A percentile compares a stretch with the other conserved stretches of the same genome.
Evolutionary conservation across 2,888 invertebrate genomes (phyloP).

Genomic region (Priapulus caudatus): DNA sequence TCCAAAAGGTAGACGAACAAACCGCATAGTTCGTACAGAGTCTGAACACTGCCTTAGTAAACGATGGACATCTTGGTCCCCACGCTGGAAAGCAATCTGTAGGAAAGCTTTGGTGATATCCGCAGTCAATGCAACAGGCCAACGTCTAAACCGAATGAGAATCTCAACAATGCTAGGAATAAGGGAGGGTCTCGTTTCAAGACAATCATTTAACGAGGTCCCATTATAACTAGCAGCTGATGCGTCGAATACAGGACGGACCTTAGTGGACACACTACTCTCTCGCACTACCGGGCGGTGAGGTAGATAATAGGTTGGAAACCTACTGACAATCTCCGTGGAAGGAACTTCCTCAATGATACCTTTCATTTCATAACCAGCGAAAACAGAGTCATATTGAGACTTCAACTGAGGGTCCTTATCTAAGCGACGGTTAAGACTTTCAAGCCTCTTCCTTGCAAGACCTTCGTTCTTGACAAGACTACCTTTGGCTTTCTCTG

Average conservation of each 20-base stretch:
- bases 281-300: conserved; percentile 18
- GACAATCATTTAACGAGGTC: conserved; percentile 18
- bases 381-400: not conserved
- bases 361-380: not conserved
- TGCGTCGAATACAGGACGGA: conserved; percentile 24
- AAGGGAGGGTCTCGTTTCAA: conserved; percentile 18
- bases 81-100: conserved; percentile 12
- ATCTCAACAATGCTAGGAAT: conserved; percentile 14
- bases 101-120: conserved; percentile 18
- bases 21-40: conserved; percentile 9
- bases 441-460: not conserved
- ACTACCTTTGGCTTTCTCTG: not conserved
- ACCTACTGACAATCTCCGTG: not conserved
- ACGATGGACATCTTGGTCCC: conserved; percentile 16
- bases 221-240: conserved; percentile 12
- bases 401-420: conserved; percentile 3
- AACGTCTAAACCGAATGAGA: conserved; percentile 16
- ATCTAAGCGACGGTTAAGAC: not conserved
- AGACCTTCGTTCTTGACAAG: not conserved
- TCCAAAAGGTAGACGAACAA: conserved; percentile 12
- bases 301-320: conserved; percentile 17
- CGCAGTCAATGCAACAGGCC: conserved; percentile 16
- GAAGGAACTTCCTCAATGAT: not conserved
- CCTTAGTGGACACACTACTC: conserved; percentile 21
- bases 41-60: conserved; percentile 9